Base-by-base conservation (phyloP, 1,140 invertebrate species). In the Eulimnadia texana region DNA sequence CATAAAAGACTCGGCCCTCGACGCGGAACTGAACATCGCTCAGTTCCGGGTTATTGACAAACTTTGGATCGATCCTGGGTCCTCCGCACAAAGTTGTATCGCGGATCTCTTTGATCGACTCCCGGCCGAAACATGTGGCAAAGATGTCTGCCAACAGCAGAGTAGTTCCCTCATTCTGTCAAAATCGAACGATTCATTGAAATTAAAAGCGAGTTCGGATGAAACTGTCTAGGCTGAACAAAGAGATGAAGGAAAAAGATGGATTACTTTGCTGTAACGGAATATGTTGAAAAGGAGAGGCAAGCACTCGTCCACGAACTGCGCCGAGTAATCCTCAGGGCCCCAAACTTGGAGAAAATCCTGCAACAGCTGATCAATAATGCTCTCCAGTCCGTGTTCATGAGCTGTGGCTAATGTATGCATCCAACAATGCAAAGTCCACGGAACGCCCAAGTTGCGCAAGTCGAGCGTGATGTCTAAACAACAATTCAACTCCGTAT, bases 371-470 rank as follows among this genome's bases (percentile, higher is more conserved):
- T 91, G 88, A 71, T 93, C 88, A 23, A 93, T 89, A n/a, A 92
- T 83, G 28, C 82, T 82, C 66, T 92, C 88, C 54, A 90, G 75
- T 62, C 85, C 77, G 63, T 85, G 78, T 60, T 90, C 87, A 63
- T 90, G 85, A 0, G 89, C 90, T 0, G 86, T 89, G 2, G 83
- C 82, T 2, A 94, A 72, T n/a, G 88, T 89, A 65, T 88, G 81
- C 79, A 90, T 90, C 90, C 90, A 94, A 66, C 87, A 90, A 69
- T 93, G 88, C 13, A 92, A 70, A 0, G 87, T 91, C 90, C 90
- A 93, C 2, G 87, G 83, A 1, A 93, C 84, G 24, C 88, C 86
- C 58, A 91, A 71, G 54, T 85, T 83, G 50, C 88, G 77, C 24
- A 92, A 78, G 70, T 92, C 88, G 67, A 91, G 77, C 0, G 88